These are phyloP conservation scores for Bergia sp. DNA, from an alignment of 92 coral and sea anemone species.

Conservation along the genomic window DNA sequence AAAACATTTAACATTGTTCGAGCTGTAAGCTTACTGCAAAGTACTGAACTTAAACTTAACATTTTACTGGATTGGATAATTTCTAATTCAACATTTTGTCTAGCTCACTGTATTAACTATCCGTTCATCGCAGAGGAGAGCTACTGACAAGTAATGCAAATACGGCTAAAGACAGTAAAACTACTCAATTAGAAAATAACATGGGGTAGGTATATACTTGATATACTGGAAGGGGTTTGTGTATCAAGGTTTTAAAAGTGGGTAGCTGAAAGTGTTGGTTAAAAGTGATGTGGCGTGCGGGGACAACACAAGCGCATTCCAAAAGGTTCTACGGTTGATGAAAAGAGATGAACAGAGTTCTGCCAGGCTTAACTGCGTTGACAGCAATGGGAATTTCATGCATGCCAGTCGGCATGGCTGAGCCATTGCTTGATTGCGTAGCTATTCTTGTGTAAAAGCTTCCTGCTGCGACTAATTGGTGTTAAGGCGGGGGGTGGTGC, in stretches of 20 bases:
- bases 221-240: neutral
- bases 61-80: neutral
- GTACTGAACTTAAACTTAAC: too few relatives aligned
- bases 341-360: neutral
- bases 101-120: too few relatives aligned
- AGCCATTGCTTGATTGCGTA: neutral
- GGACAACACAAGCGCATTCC: neutral
- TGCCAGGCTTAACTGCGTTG: neutral
- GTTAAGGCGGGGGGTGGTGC: neutral
- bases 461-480: constrained; percentile 24
- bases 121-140: neutral
- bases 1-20: too few relatives aligned
- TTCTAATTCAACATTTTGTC: neutral
- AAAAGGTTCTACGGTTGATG: too few relatives aligned
- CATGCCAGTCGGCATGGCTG: neutral
- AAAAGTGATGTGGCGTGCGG: neutral
- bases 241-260: neutral
- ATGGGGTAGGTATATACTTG: too few relatives aligned
- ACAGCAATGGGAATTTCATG: neutral
- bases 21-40: too few relatives aligned
- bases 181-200: neutral
- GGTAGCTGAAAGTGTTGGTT: neutral
- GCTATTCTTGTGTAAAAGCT: neutral
- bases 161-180: neutral
- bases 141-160: neutral